phyloP scores from a whole-genome alignment of 1,140 invertebrate genomes.

The Hesperophylax magnus region DNA sequence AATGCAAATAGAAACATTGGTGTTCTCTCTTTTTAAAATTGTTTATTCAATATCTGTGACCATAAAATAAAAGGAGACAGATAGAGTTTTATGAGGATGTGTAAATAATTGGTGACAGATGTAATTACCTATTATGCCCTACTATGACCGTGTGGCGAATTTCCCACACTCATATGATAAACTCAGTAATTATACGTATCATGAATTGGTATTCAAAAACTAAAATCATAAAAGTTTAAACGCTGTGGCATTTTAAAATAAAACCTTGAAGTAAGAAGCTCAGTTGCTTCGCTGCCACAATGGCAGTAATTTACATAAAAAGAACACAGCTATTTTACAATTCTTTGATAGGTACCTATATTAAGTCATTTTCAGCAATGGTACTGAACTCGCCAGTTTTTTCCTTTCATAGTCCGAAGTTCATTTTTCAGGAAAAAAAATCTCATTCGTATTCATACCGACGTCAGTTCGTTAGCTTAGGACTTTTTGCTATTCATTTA shows the following conservation, averaged over 20 bases:
- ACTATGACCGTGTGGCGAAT: no score
- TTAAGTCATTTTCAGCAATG: not conserved
- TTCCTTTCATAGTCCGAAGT: not conserved
- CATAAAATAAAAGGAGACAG: no score
- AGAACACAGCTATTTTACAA: no score
- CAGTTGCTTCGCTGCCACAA: not conserved
- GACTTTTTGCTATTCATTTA: constrained; percentile 38
- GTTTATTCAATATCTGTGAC: no score
- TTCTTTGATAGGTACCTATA: not conserved
- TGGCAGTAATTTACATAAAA: no score
- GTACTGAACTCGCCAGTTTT: not conserved
- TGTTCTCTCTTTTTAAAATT: no score
- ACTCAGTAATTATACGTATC: no score
- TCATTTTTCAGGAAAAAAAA: constrained; percentile 18
- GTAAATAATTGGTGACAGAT: no score
- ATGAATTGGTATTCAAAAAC: not conserved
- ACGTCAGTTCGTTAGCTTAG: constrained; percentile 40
- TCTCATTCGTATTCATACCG: constrained; percentile 35
- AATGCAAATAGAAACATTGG: no score
- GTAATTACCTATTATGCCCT: no score
- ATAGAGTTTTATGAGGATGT: no score
- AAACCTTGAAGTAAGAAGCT: not conserved
- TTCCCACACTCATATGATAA: no score
- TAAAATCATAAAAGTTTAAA: not conserved
- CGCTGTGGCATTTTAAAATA: not conserved